A percentile compares a stretch with the other conserved stretches of the same genome.
These are phyloP conservation scores for Solenopsis fugax DNA, from an alignment of 1,140 invertebrate genomes.

Conservation along the genomic window DNA sequence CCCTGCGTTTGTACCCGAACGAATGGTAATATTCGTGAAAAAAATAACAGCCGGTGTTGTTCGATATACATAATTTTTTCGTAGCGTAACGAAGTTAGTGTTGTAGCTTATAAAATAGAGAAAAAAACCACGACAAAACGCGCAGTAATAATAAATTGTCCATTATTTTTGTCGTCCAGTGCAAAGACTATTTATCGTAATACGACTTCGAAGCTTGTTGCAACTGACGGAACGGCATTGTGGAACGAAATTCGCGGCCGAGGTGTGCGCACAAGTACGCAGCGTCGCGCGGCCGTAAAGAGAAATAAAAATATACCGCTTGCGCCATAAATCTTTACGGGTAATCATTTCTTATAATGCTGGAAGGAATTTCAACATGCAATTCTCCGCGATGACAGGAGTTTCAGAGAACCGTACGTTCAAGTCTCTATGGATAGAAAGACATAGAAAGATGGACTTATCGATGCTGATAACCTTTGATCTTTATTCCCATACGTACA, in stretches of 20 bases:
- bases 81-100: not conserved
- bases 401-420: not conserved
- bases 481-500: conserved; percentile 25
- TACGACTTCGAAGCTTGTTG: conserved; percentile 46
- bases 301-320: conserved; percentile 41
- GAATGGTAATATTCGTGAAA: not conserved
- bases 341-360: conserved; percentile 35
- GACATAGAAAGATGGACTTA: not conserved
- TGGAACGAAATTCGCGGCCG: conserved; percentile 15
- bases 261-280: not conserved
- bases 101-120: not conserved
- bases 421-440: not conserved
- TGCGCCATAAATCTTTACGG: conserved; percentile 25
- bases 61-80: conserved; percentile 9
- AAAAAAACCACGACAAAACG: conserved; percentile 12
- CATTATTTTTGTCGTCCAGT: conserved; percentile 42
- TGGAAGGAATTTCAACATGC: not conserved
- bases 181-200: conserved; percentile 51
- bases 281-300: not conserved
- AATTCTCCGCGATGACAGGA: not conserved
- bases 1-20: not conserved
- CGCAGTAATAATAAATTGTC: conserved; percentile 37
- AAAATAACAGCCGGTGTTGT: not conserved
- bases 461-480: conserved; percentile 13
- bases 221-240: conserved; percentile 27